phyloP scores from a whole-genome alignment of 2,888 invertebrate species.

The Lucinisca nassula region DNA sequence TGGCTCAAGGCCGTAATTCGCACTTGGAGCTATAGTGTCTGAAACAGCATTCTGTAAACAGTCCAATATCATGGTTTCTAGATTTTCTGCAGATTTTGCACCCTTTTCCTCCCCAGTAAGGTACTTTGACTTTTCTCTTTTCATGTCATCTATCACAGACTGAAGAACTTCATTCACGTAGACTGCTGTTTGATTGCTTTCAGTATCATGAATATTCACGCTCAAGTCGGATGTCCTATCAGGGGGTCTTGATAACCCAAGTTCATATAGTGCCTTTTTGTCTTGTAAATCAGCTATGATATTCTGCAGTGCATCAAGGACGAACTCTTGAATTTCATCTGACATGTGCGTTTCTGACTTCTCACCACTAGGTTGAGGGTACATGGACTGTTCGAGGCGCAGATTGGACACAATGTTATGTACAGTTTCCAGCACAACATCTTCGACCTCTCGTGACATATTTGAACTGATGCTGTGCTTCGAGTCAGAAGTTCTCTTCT shows the following conservation, averaged over 20 bases:
- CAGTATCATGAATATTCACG: not conserved
- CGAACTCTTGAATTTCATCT: conserved; percentile 69
- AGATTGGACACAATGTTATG: conserved; percentile 74
- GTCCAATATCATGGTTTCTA: conserved; percentile 48
- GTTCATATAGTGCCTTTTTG: conserved; percentile 49
- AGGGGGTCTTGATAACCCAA: conserved; percentile 28
- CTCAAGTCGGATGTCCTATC: conserved; percentile 12
- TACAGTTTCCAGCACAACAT: conserved; percentile 71
- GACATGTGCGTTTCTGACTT: not conserved
- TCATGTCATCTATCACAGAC: conserved; percentile 52
- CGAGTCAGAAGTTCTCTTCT: not conserved
- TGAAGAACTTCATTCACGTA: conserved; percentile 64
- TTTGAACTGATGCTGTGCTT: conserved; percentile 40
- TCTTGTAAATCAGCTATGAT: conserved; percentile 73
- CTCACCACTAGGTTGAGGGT: not conserved
- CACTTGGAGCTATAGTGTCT: not conserved
- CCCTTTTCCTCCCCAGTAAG: not conserved
- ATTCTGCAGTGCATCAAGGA: conserved; percentile 68
- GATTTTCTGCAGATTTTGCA: not conserved
- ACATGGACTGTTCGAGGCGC: conserved; percentile 67
- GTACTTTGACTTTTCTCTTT: not conserved
- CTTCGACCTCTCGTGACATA: conserved; percentile 64
- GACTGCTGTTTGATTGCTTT: conserved; percentile 40
- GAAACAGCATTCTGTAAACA: conserved; percentile 42
- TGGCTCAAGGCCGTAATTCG: conserved; percentile 19